Evolutionary conservation across 2,113 vertebrate genomes (phyloP).

Genomic region (Paralichthys olivaceus): DNA sequence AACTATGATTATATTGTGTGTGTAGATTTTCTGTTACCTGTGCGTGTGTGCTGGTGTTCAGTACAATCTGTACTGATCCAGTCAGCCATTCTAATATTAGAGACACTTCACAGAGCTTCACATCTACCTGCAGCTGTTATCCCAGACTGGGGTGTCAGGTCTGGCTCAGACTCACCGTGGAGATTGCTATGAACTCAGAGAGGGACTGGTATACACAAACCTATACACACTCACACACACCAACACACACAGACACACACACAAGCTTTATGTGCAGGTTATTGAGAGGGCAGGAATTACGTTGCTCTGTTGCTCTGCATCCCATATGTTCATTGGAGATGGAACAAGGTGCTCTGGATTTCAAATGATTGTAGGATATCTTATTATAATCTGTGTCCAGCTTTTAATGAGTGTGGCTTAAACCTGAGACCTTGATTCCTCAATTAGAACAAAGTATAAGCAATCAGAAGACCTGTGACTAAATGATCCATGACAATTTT

Average conservation of each 20-base stretch:
- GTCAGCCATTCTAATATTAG: slow-evolving; percentile 36
- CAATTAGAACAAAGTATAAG: not conserved
- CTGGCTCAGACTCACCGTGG: slow-evolving; percentile 32
- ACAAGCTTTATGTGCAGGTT: slow-evolving; percentile 29
- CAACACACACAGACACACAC: slow-evolving; percentile 6
- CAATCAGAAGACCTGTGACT: no score
- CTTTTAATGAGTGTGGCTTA: not conserved
- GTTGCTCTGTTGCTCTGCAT: slow-evolving; percentile 10
- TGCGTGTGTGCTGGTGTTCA: slow-evolving; percentile 2
- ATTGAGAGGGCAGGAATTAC: slow-evolving; percentile 23
- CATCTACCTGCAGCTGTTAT: slow-evolving; percentile 66
- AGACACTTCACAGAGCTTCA: slow-evolving; percentile 53
- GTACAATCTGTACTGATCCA: slow-evolving; percentile 28
- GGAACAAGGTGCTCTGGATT: slow-evolving; percentile 4
- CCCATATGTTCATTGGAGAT: slow-evolving; percentile 14
- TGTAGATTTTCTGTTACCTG: not conserved
- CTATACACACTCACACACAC: slow-evolving; percentile 18
- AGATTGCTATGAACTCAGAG: slow-evolving; percentile 26
- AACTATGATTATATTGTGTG: not conserved
- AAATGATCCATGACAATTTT: no score
- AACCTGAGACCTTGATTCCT: not conserved
- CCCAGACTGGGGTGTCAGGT: slow-evolving; percentile 53
- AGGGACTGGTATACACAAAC: slow-evolving; percentile 12
- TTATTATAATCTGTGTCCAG: not conserved
- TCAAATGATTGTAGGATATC: not conserved